Conservation (phyloP, 2,888 invertebrate species). For the Agrotis ipsilon region DNA sequence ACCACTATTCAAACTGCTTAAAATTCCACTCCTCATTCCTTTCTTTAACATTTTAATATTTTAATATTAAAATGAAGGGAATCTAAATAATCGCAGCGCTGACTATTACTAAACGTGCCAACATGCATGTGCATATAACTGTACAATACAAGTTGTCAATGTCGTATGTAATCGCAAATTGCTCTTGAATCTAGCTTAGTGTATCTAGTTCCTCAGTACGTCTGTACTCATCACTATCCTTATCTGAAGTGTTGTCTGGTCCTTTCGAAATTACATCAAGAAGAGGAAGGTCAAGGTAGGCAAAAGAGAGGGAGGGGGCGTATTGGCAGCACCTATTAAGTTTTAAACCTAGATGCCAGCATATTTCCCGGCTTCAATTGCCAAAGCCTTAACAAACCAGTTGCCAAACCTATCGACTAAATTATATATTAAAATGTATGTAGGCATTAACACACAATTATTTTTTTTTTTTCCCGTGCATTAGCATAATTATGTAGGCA, state of each 20-base stretch:
- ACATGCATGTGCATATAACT: conserved; percentile 18
- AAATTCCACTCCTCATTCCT: neutral
- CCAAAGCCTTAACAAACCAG: neutral
- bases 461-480: too few species aligned
- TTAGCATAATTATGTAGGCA: too few species aligned
- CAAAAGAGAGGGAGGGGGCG: neutral
- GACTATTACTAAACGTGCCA: conserved; percentile 33
- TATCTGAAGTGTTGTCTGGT: conserved; percentile 33
- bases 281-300: neutral
- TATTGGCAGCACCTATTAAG: neutral
- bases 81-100: neutral
- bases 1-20: neutral
- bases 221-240: conserved; percentile 4
- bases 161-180: conserved; percentile 6
- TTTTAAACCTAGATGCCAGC: neutral
- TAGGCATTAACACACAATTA: too few species aligned
- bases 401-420: neutral
- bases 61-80: too few species aligned
- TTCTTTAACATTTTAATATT: conserved; percentile 16
- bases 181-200: conserved; percentile 31
- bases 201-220: conserved; percentile 2
- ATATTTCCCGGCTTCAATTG: neutral
- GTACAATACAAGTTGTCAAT: neutral
- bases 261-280: conserved; percentile 8
- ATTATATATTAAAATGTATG: neutral